A percentile compares a stretch with the other conserved stretches of the same genome.
phyloP scores from a whole-genome alignment of 2,113 vertebrate genomes.

The Actinemys pallida region DNA sequence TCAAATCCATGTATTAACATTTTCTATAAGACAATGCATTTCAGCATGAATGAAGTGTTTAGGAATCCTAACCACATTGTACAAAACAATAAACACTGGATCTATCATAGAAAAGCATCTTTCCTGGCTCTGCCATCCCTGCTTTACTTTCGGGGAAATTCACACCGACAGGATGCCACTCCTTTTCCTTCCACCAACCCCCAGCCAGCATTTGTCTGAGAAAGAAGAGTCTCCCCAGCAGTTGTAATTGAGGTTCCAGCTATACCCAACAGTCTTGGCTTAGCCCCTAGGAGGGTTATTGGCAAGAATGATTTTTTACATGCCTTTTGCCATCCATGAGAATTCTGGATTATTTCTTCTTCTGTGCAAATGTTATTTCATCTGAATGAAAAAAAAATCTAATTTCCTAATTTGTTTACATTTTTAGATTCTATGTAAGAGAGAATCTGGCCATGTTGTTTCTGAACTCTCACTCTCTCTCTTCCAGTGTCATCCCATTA shows the following conservation, averaged over 20 bases:
- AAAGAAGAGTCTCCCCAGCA: conserved; percentile 9
- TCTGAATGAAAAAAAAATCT: neutral
- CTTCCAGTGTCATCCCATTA: conserved; percentile 33
- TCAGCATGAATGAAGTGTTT: conserved; percentile 40
- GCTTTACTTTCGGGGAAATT: conserved; percentile 39
- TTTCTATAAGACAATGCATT: conserved; percentile 56
- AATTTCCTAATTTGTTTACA: conserved; percentile 24
- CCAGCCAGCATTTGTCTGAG: conserved; percentile 26
- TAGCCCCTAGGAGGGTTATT: neutral
- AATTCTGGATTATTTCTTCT: conserved; percentile 36
- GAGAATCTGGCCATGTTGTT: neutral
- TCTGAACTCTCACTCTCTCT: neutral
- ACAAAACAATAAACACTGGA: conserved; percentile 65
- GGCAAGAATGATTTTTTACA: neutral
- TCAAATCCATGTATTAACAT: conserved; percentile 29
- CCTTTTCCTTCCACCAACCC: conserved; percentile 77
- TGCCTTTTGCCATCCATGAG: neutral
- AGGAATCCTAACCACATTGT: conserved; percentile 48
- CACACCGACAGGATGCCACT: conserved; percentile 78
- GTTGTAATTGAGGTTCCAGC: neutral
- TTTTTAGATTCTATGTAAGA: conserved; percentile 4
- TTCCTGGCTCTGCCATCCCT: conserved; percentile 69
- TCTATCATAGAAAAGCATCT: conserved; percentile 80
- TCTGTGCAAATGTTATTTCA: conserved; percentile 1
- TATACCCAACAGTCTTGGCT: neutral